Evolutionary conservation across 2,797 vertebrate genomes (phyloP).

Genomic region (Sandelia bainsii): DNA sequence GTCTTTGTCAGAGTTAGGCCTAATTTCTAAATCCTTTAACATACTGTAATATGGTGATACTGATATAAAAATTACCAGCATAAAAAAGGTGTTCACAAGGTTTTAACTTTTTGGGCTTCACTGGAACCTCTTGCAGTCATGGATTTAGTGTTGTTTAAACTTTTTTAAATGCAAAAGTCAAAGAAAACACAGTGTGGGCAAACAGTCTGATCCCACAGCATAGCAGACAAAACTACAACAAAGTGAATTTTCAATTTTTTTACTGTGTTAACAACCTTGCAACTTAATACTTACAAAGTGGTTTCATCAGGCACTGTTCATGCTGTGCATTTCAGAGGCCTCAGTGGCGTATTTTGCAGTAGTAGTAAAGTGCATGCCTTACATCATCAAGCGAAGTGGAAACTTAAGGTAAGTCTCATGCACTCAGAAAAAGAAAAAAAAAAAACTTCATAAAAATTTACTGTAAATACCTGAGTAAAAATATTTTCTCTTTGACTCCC

Average conservation of each 20-base stretch:
- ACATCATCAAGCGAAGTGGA: constrained; percentile 30
- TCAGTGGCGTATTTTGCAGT: constrained; percentile 37
- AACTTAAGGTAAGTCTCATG: constrained; percentile 7
- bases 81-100: constrained; percentile 7
- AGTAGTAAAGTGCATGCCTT: constrained; percentile 25
- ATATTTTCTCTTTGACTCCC: constrained; percentile 23
- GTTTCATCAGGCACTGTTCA: constrained; percentile 64
- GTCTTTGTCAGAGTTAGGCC: background rate
- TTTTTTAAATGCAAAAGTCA: background rate
- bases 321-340: constrained; percentile 42
- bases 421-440: background rate
- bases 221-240: constrained; percentile 7
- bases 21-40: constrained; percentile 3
- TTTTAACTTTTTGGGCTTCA: background rate
- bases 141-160: background rate
- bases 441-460: too few species aligned
- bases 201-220: constrained; percentile 6
- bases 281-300: constrained; percentile 59
- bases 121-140: constrained; percentile 3
- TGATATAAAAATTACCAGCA: background rate
- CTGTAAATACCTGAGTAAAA: constrained; percentile 1
- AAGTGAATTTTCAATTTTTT: constrained; percentile 35
- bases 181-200: constrained; percentile 3
- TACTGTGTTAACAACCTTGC: constrained; percentile 50
- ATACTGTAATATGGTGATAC: background rate